These are phyloP conservation scores for Diloba caeruleocephala DNA, from an alignment of 2,888 invertebrate species.

Conservation along the genomic window DNA sequence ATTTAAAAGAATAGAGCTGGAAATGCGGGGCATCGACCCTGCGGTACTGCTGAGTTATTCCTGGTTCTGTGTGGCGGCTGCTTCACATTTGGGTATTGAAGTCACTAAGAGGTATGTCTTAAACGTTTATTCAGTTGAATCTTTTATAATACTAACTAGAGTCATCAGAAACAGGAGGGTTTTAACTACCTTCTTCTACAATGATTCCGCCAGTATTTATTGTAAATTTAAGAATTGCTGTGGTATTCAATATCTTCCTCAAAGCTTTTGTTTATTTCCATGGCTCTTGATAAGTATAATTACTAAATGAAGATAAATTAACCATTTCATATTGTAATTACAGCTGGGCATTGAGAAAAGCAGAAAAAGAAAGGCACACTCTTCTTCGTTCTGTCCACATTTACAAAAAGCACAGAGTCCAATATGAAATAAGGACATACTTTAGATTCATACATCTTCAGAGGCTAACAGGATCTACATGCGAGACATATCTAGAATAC, in stretches of 20 bases:
- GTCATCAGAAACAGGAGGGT: no score
- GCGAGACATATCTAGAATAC: conserved; percentile 98
- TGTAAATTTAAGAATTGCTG: no score
- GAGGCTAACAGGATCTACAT: conserved; percentile 97
- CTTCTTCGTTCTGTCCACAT: conserved; percentile 96
- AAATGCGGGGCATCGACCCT: conserved; percentile 95
- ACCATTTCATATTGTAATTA: conserved; percentile 63
- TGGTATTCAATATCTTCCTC: no score
- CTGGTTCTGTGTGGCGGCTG: conserved; percentile 94
- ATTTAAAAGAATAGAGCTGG: conserved; percentile 94
- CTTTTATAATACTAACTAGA: no score
- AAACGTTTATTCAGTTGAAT: conserved; percentile 3
- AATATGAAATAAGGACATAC: conserved; percentile 98
- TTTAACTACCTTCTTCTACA: no score
- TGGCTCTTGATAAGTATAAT: no score
- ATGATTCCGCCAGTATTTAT: no score
- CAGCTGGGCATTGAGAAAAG: conserved; percentile 93
- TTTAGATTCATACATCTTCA: conserved; percentile 95
- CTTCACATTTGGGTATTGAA: conserved; percentile 94
- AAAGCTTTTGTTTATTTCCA: no score
- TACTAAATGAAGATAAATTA: no score
- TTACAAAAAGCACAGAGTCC: conserved; percentile 97
- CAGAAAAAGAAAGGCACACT: conserved; percentile 93
- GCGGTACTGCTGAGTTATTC: conserved; percentile 96
- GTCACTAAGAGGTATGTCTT: conserved; percentile 91